Percentiles rank a stretch among this genome's conserved stretches.
These are phyloP conservation scores for Plemyria rubiginata DNA, from an alignment of 2,888 invertebrate genomes.

Conservation along the genomic window DNA sequence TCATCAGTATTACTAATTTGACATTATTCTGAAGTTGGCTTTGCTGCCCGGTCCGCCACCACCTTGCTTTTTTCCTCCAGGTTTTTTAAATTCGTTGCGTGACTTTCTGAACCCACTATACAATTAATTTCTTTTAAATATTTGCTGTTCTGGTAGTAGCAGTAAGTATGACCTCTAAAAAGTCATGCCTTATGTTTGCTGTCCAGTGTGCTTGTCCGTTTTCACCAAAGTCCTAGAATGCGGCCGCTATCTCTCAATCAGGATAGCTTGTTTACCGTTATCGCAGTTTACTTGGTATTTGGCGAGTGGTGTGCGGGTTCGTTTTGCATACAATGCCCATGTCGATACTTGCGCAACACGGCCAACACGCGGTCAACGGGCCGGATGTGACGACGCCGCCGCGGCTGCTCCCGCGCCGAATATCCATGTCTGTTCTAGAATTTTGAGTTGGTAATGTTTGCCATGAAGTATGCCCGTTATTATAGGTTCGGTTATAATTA, in stretches of 20 bases:
- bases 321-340: conserved; percentile 84
- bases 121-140: background rate
- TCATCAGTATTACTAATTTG: too few relatives aligned
- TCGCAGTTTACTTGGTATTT: conserved; percentile 64
- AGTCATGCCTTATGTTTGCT: background rate
- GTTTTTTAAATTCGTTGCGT: background rate
- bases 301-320: conserved; percentile 58
- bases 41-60: too few relatives aligned
- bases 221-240: conserved; percentile 20
- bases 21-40: background rate
- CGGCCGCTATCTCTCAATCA: conserved; percentile 31
- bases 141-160: too few relatives aligned
- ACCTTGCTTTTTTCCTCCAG: too few relatives aligned
- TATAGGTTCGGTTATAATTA: background rate
- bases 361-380: conserved; percentile 71
- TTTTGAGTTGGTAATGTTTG: conserved; percentile 22
- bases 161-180: background rate
- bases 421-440: conserved; percentile 61
- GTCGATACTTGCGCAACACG: conserved; percentile 74
- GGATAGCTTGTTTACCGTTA: conserved; percentile 56
- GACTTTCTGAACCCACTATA: background rate
- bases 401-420: conserved; percentile 59
- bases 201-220: conserved; percentile 6
- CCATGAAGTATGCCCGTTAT: background rate
- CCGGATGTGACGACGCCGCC: conserved; percentile 74